Evolutionary conservation across 2,888 invertebrate genomes (phyloP).

Genomic region (Helobdella robusta): DNA sequence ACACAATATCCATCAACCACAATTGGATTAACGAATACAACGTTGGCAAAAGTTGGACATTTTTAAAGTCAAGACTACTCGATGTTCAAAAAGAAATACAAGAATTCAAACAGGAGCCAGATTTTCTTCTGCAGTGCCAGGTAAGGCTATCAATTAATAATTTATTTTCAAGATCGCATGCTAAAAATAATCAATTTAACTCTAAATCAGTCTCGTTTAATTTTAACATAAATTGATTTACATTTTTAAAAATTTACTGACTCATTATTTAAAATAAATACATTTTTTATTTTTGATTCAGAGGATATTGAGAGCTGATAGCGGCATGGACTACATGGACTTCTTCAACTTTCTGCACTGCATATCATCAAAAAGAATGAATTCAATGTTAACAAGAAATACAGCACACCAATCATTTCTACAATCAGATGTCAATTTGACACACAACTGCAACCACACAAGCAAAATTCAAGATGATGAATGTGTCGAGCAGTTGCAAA

Average conservation of each 20-base stretch:
- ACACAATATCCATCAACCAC: constrained; percentile 89
- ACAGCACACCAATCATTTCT: no score
- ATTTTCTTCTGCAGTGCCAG: constrained; percentile 22
- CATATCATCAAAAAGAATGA: constrained; percentile 35
- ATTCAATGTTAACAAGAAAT: no score
- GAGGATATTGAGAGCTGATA: constrained; percentile 44
- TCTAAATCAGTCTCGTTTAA: background rate
- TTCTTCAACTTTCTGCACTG: constrained; percentile 40
- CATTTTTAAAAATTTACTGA: no score
- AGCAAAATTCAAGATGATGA: no score
- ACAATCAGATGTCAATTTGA: no score
- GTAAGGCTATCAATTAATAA: no score
- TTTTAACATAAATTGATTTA: no score
- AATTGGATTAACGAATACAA: constrained; percentile 94
- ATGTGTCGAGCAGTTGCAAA: no score
- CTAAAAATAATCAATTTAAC: background rate
- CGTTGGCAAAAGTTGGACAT: constrained; percentile 62
- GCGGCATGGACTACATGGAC: constrained; percentile 42
- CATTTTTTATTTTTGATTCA: no score
- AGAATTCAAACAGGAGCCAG: constrained; percentile 51
- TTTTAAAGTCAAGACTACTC: constrained; percentile 58
- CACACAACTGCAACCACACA: no score
- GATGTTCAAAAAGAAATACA: constrained; percentile 69
- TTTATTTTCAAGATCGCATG: no score
- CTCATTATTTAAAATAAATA: no score